These are phyloP conservation scores for Tragulus kanchil DNA, from an alignment of 2,113 vertebrate species.

Conservation along the genomic window DNA sequence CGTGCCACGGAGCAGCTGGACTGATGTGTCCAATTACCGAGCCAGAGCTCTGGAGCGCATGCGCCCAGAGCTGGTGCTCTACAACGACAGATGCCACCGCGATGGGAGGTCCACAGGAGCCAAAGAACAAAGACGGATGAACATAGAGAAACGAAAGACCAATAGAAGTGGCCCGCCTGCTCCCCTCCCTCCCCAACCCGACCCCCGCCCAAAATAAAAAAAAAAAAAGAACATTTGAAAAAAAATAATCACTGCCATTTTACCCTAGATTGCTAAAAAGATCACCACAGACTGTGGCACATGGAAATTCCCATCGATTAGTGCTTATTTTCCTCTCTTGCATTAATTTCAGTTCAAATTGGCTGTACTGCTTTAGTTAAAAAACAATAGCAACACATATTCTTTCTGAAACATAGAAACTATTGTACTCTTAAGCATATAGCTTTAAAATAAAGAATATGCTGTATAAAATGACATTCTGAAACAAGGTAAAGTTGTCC, in stretches of 20 bases:
- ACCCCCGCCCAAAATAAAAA: not conserved
- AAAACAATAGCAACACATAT: not conserved
- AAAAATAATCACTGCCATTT: not conserved
- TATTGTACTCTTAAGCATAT: not conserved
- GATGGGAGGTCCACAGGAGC: no score
- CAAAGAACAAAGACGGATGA: no score
- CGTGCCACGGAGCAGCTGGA: no score
- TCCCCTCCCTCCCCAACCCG: no score
- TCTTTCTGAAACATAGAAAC: constrained; percentile 27
- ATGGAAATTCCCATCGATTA: not conserved
- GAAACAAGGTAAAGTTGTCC: not conserved
- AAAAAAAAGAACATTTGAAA: not conserved
- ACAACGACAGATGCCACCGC: no score
- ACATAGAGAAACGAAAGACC: no score
- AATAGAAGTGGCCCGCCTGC: no score
- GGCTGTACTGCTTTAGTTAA: not conserved
- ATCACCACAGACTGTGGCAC: not conserved
- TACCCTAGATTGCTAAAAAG: not conserved
- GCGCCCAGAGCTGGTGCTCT: no score
- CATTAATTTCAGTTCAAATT: constrained; percentile 45
- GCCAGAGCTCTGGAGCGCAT: no score
- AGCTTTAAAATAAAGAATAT: constrained; percentile 30
- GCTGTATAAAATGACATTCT: constrained; percentile 28
- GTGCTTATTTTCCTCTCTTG: not conserved
- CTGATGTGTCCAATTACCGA: no score